Base-by-base conservation (phyloP, 2,888 invertebrate species). In the Amphipyra tragopoginis region DNA sequence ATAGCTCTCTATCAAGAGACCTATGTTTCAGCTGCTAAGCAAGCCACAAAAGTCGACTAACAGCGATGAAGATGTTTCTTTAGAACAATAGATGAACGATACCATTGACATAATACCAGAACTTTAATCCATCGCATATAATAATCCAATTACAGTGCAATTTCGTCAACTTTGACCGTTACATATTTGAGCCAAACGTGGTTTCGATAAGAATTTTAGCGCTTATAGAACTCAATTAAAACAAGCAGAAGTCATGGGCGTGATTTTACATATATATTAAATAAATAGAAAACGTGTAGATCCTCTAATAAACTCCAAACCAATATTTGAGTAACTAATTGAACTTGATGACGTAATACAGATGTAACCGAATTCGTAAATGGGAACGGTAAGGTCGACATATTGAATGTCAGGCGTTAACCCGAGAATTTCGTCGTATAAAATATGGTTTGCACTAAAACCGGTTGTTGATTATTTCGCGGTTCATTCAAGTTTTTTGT, bases 321-420 rank as follows among this genome's bases (percentile, higher is more conserved):
- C 52, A 71, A 76, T 77, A 77, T 77, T 74, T 79, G 68, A 60
- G 58, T 53, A 63, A 67, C 51, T 79, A 76, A 76, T 76, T 79
- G 70, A 71, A 65, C 53, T 62, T 61, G 56, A 52, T 79, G 76
- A 75, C 69, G 72, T 70, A 64, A 73, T 44, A 57, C 51, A 59
- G 56, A 72, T 63, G 51, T 71, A 65, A 77, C 64, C 45, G 75
- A 75, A 72, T 64, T 70, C 54, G 74, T 67, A 69, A 69, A 71
- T 75, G 70, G 75, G 71, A 64, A 72, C 71, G 52, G 63, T 63
- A 55, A 70, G 71, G 58, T 70, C 75, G 75, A 64, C 71, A 70
- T 72, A 65, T 75, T 55, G 72, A 59, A 59, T 69, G 70, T 74
- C 75, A 57, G 75, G 36, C 75, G 63, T 69, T 62, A 74, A 69